Evolutionary conservation across 1,140 invertebrate species (phyloP).

Genomic region (Zaprionus inermis): DNA sequence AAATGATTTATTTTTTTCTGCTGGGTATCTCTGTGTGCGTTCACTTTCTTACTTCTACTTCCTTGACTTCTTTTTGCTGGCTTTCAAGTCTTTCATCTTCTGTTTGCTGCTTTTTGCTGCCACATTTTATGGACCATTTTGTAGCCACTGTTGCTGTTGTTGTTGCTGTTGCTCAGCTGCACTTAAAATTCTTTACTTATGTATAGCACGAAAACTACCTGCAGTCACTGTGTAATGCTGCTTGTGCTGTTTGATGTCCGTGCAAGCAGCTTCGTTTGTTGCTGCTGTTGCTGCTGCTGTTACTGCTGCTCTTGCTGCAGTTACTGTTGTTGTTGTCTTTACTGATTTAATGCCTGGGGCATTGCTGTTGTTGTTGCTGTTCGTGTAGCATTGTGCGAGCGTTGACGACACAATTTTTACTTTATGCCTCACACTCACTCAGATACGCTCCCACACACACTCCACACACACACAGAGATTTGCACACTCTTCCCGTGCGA

Average conservation of each 20-base stretch:
- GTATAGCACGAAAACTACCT: constrained; percentile 57
- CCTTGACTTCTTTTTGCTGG: neutral
- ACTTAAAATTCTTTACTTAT: constrained; percentile 74
- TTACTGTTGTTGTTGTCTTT: constrained; percentile 36
- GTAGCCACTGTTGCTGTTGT: constrained; percentile 35
- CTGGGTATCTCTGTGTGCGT: neutral
- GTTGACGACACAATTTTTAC: constrained; percentile 73
- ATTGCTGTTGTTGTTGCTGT: constrained; percentile 22
- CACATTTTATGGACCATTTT: constrained; percentile 55
- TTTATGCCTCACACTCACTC: constrained; percentile 44
- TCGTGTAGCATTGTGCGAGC: constrained; percentile 55
- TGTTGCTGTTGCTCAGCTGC: constrained; percentile 34
- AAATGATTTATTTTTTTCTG: too few relatives aligned
- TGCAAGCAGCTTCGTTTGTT: constrained; percentile 21
- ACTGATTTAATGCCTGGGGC: constrained; percentile 70
- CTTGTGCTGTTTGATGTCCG: constrained; percentile 14
- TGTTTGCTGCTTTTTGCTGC: constrained; percentile 24
- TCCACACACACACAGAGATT: constrained; percentile 14
- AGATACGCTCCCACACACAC: constrained; percentile 12
- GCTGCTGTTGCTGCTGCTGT: constrained; percentile 31
- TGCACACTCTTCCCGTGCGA: constrained; percentile 21
- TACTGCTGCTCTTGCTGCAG: constrained; percentile 1
- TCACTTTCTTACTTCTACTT: neutral
- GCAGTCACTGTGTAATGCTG: constrained; percentile 11
- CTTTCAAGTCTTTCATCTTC: constrained; percentile 5